phyloP scores from a whole-genome alignment of 2,113 vertebrate species.

The Eclectus roratus region DNA sequence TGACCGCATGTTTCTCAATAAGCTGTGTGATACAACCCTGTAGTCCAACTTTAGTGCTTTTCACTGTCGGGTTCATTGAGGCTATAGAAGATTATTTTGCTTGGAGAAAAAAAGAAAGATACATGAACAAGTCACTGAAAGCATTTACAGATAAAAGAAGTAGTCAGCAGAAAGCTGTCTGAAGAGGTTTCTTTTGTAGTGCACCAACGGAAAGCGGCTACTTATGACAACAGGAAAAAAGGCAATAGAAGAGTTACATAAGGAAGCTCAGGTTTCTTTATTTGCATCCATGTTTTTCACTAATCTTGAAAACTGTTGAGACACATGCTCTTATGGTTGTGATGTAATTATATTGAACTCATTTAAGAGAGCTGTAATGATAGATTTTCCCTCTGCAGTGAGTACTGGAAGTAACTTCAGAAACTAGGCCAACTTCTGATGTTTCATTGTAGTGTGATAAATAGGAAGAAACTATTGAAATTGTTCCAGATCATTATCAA shows the following conservation, averaged over 20 bases:
- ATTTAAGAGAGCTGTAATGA: neutral
- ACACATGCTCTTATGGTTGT: neutral
- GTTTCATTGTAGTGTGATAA: neutral
- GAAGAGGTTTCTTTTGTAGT: conserved; percentile 59
- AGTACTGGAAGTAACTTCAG: neutral
- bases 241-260: conserved; percentile 28
- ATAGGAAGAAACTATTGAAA: neutral
- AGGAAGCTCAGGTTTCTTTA: neutral
- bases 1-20: neutral
- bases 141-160: conserved; percentile 61
- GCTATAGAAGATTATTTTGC: conserved; percentile 47
- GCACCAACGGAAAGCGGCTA: neutral
- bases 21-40: conserved; percentile 34
- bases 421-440: neutral
- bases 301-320: neutral
- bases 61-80: conserved; percentile 34
- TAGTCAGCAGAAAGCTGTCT: conserved; percentile 46
- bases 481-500: neutral
- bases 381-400: neutral
- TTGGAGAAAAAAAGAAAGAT: conserved; percentile 7
- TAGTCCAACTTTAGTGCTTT: conserved; percentile 33
- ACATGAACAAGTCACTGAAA: conserved; percentile 39
- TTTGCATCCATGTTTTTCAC: neutral
- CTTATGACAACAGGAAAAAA: conserved; percentile 11
- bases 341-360: conserved; percentile 12